phyloP scores from a whole-genome alignment of 2,113 vertebrate genomes.

The Speoplatyrhinus poulsoni region DNA sequence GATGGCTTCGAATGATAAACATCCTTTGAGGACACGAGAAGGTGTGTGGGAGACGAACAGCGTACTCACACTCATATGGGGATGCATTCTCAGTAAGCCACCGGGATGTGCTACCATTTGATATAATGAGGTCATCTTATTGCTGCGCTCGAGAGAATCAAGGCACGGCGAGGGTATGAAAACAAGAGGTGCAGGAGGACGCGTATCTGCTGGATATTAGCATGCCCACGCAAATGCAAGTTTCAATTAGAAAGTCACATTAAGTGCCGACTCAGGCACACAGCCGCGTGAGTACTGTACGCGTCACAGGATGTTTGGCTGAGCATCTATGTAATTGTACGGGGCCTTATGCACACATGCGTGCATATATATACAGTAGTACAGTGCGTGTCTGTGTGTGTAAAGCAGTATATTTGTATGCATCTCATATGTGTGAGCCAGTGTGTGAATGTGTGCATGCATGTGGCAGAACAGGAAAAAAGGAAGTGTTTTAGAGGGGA shows the following conservation, averaged over 20 bases:
- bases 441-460: conserved; percentile 19
- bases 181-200: background rate
- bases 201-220: conserved; percentile 20
- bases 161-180: background rate
- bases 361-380: background rate
- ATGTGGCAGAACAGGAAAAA: conserved; percentile 45
- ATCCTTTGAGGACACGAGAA: conserved; percentile 31
- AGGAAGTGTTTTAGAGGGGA: conserved; percentile 58
- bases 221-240: background rate
- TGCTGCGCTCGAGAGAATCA: conserved; percentile 6
- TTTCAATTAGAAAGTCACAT: background rate
- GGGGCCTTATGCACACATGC: background rate
- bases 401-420: background rate
- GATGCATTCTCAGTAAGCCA: conserved; percentile 30
- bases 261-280: background rate
- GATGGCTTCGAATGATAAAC: conserved; percentile 23
- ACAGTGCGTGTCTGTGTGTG: conserved; percentile 4
- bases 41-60: background rate
- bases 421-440: conserved; percentile 25
- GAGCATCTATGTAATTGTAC: conserved; percentile 1
- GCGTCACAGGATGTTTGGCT: conserved; percentile 24
- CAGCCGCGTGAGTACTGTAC: background rate
- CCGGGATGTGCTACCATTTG: conserved; percentile 30
- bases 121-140: conserved; percentile 22
- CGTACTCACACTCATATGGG: conserved; percentile 27